These are phyloP conservation scores for Anthoptus insignis DNA, from an alignment of 2,888 invertebrate species.

Conservation along the genomic window DNA sequence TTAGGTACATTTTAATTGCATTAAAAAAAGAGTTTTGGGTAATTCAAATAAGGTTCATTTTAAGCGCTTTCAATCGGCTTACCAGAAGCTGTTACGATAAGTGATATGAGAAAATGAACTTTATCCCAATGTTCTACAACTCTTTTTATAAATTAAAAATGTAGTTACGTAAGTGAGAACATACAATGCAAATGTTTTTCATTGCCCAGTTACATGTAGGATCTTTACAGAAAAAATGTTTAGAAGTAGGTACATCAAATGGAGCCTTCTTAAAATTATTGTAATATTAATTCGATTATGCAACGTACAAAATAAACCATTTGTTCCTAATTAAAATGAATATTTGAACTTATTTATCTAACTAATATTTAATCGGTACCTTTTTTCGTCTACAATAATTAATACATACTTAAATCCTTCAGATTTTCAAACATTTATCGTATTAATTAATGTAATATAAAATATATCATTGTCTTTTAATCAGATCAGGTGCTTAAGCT, in stretches of 20 bases:
- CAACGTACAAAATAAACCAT: conserved; percentile 28
- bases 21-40: too few species aligned
- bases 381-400: conserved; percentile 7
- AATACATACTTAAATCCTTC: conserved; percentile 2
- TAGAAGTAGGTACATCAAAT: not conserved
- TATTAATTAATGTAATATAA: not conserved
- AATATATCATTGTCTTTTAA: conserved; percentile 22
- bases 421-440: conserved; percentile 10
- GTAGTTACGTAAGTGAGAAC: not conserved
- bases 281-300: conserved; percentile 6
- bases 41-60: too few species aligned
- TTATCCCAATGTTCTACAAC: too few species aligned
- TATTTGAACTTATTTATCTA: conserved; percentile 9
- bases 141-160: too few species aligned
- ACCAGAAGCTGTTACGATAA: too few species aligned
- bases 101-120: too few species aligned
- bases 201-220: not conserved
- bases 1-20: too few species aligned
- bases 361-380: conserved; percentile 1
- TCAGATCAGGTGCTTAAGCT: conserved; percentile 33
- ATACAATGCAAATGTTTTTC: not conserved
- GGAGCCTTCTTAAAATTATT: conserved; percentile 13
- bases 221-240: not conserved
- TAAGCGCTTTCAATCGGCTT: too few species aligned
- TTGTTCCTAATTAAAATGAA: conserved; percentile 26